phyloP scores from a whole-genome alignment of 2,797 vertebrate species.

The Ispidina picta region DNA sequence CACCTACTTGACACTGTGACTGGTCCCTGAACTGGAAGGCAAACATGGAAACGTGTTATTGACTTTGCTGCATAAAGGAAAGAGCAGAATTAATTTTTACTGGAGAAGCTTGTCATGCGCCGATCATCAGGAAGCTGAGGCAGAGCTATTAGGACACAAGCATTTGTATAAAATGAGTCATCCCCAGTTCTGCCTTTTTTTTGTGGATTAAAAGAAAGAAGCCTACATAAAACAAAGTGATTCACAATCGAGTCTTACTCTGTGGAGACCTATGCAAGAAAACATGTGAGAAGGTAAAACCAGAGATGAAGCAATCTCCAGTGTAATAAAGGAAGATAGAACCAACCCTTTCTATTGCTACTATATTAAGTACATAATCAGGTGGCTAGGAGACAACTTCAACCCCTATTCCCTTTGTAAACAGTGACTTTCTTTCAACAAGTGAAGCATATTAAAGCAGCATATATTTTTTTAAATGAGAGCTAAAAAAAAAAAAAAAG shows the following conservation, averaged over 20 bases:
- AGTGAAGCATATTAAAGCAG: background rate
- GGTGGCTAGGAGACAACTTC: constrained; percentile 2
- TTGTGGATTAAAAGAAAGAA: background rate
- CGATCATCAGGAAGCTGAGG: background rate
- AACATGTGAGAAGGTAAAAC: background rate
- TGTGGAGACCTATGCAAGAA: background rate
- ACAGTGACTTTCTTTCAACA: background rate
- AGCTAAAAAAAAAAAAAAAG: background rate
- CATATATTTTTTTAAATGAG: background rate
- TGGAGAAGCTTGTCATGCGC: background rate
- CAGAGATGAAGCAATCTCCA: background rate
- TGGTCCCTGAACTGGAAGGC: background rate
- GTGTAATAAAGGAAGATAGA: background rate
- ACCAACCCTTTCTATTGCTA: background rate
- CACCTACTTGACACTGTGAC: background rate
- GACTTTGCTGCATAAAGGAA: background rate
- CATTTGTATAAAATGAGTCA: constrained; percentile 37
- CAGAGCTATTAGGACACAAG: background rate
- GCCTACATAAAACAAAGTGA: background rate
- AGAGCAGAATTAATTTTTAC: background rate
- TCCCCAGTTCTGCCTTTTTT: constrained; percentile 36
- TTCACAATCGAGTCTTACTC: background rate
- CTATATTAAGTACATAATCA: constrained; percentile 2
- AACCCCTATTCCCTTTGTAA: background rate
- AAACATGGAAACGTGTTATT: background rate